A percentile compares a stretch with the other conserved stretches of the same genome.
These are phyloP conservation scores for Elanus axillaris DNA, from an alignment of 2,113 vertebrate genomes.

Conservation along the genomic window DNA sequence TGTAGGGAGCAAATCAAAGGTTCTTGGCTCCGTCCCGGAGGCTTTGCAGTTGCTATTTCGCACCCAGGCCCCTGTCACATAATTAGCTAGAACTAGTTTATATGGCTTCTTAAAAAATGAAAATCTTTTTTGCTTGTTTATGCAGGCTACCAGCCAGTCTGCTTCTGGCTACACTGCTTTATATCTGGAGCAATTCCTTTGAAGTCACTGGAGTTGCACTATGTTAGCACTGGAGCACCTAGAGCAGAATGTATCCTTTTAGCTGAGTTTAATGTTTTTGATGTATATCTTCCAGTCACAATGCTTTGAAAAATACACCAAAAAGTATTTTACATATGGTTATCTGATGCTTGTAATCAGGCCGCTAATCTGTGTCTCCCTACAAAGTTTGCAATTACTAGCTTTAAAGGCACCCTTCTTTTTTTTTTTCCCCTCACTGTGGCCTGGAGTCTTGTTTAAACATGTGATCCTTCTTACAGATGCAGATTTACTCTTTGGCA, in stretches of 20 bases:
- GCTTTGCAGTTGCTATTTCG: slow-evolving; percentile 40
- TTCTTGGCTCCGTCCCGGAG: neutral
- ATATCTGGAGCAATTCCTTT: neutral
- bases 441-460: neutral
- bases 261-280: neutral
- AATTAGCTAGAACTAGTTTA: slow-evolving; percentile 3
- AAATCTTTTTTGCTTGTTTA: slow-evolving; percentile 1
- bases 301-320: neutral
- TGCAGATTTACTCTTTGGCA: neutral
- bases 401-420: neutral
- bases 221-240: neutral
- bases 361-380: neutral
- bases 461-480: neutral
- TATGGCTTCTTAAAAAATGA: neutral
- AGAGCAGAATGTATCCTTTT: neutral
- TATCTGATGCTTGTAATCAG: neutral
- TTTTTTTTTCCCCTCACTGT: fast-evolving
- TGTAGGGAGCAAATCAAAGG: slow-evolving; percentile 6
- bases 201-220: neutral
- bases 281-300: neutral
- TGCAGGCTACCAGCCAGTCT: slow-evolving; percentile 4
- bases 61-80: slow-evolving; percentile 15
- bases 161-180: neutral
- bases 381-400: neutral
- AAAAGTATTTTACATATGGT: neutral